Evolutionary conservation across 2,797 vertebrate genomes (phyloP), one percentile per base, ranked within the genome.

Genomic region (Semotilus atromaculatus): DNA sequence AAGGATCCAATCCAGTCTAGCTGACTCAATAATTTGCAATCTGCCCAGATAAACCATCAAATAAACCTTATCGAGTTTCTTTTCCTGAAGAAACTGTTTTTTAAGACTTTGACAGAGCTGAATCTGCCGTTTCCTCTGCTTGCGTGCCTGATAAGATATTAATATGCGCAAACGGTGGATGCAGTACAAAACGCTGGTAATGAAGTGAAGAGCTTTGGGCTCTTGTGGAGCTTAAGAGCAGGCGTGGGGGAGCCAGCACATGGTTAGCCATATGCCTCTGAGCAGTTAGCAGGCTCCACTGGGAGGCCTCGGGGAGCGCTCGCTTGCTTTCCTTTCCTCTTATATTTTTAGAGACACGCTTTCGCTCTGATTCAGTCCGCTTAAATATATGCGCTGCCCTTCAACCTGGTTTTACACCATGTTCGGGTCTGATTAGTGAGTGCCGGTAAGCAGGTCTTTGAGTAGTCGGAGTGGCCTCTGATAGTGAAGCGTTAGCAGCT

Each of bases 181-280:
- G 94, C 93, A 87, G 94, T 94, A 96, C 95, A 96, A 96, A 96
- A 95, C 95, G 95, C 93, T 92, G 94, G 95, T 96, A 96, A 96
- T 96, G 95, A 96, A 96, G 93, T 89, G 93, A 93, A 94, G 94
- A 94, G 95, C 94, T 95, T 91, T 87, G 94, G 88, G 93, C 93
- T 93, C 93, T 93, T 92, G 93, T 91, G 87, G 92, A 91, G 92
- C 94, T 95, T 95, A 95, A 95, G 94, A 93, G 94, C 85, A 94
- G 88, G 93, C 94, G 94, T 90, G 90, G 92, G 95, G 95, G 95
- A 96, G 94, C 88, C 85, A 93, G 94, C 95, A 96, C 95, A 96
- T 96, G 95, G 94, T 94, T 91, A 94, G 93, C 95, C 95, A 96
- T 96, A 96, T 96, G 95, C 94, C 93, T 93, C 90, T 67, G 90